Evolutionary conservation across 1,140 invertebrate genomes (phyloP), one percentile per base, ranked within the genome.

Genomic region (Conus ventricosus): DNA sequence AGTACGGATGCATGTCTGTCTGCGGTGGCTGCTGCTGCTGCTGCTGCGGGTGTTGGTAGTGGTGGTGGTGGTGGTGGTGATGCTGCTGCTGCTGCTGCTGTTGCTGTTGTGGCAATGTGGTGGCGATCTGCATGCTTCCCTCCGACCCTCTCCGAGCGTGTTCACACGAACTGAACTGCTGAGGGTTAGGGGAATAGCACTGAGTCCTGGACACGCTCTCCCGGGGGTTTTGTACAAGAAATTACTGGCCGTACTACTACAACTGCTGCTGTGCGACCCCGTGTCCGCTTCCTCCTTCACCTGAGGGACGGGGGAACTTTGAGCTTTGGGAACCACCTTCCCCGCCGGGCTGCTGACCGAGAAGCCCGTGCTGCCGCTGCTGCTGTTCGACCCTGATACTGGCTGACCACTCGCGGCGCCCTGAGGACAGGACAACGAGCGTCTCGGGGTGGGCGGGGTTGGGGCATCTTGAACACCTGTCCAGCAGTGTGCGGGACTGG

Each of bases 381-480:
- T 75, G 25, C 87, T 82, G n/a, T 57, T 51, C 7, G 57, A 85
- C 13, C 80, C 84, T 51, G 81, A 53, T 25, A 82, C 87, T 25
- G 80, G 83, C 23, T 80, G 71, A 4, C 89, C 88, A 51, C 91
- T 90, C 57, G 90, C 89, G 83, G 91, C 89, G 76, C 92, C 92
- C 87, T 93, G 93, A 27, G 91, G 92, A 27, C 90, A 91, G 55
- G 92, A 90, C 75, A 91, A 78, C 15, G 93, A 91, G 57, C 93
- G 88, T 54, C 91, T 87, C 4, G 93, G 89, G 25, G 91, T 92
- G 10, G 92, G 92, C n/a, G 93, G 92, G 23, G 92, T 91, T 91
- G 92, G 20, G 93, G 93, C 90, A 93, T 92, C 87, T 94, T 94
- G 87, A 94, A 94, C 67, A 93, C 88, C 53, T 87, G 85, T 15